A percentile compares a stretch with the other conserved stretches of the same genome.
Evolutionary conservation across 1,140 invertebrate species (phyloP).

Genomic region (Probaryconus sp.): DNA sequence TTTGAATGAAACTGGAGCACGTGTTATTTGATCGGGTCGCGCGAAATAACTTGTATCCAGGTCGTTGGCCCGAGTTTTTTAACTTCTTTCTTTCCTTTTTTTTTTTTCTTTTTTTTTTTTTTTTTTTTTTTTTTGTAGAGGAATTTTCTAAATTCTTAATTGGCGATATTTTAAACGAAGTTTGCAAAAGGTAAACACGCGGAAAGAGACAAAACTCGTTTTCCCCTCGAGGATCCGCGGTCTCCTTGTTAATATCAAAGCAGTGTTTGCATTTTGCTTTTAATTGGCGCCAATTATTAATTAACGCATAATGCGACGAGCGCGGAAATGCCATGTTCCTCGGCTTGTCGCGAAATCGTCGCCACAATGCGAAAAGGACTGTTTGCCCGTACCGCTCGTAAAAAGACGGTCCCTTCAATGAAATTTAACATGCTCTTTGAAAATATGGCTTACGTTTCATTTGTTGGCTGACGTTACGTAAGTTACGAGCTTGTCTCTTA

Average conservation of each 20-base stretch:
- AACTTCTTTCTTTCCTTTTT: not conserved
- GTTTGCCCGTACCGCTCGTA: conserved; percentile 1
- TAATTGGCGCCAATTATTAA: conserved; percentile 65
- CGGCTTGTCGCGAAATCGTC: conserved; percentile 3
- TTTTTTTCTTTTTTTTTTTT: no score
- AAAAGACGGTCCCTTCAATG: not conserved
- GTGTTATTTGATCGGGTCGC: conserved; percentile 32
- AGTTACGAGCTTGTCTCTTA: not conserved
- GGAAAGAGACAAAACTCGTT: conserved; percentile 36
- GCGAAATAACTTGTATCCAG: not conserved
- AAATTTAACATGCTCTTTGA: conserved; percentile 29
- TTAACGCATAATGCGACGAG: conserved; percentile 38
- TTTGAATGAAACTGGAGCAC: conserved; percentile 27
- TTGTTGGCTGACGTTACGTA: not conserved
- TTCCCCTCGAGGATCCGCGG: conserved; percentile 20
- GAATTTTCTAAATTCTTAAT: conserved; percentile 53
- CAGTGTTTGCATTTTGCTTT: conserved; percentile 34
- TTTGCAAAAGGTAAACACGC: conserved; percentile 43
- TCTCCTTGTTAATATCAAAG: conserved; percentile 11
- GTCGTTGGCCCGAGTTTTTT: not conserved
- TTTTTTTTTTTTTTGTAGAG: no score
- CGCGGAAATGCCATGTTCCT: not conserved
- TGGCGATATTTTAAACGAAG: conserved; percentile 37
- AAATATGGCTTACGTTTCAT: conserved; percentile 20
- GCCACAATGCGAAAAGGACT: conserved; percentile 14